Conservation (phyloP, 2,888 invertebrate genomes). For the Caenorhabditis virilis region DNA sequence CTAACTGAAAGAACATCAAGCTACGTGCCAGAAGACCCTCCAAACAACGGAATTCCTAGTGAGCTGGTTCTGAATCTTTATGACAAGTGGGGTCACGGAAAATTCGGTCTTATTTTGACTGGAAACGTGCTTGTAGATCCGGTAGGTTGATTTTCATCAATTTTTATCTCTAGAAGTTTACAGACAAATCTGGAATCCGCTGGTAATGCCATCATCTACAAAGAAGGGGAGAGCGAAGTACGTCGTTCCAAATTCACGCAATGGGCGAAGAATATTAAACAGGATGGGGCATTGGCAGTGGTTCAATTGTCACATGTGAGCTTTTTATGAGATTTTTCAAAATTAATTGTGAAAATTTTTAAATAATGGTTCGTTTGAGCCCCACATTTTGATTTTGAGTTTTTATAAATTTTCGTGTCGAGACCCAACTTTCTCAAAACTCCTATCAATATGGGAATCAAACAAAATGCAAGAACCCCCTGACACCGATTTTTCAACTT, state of each 20-base stretch:
- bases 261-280: conserved; percentile 32
- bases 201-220: conserved; percentile 51
- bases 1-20: conserved; percentile 40
- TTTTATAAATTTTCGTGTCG: too few species aligned
- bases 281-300: conserved; percentile 45
- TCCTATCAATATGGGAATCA: too few species aligned
- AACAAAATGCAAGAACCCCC: too few species aligned
- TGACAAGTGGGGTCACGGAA: conserved; percentile 57
- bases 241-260: conserved; percentile 22
- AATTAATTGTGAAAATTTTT: too few species aligned
- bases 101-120: conserved; percentile 54
- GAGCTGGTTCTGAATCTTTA: conserved; percentile 42
- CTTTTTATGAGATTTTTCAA: too few species aligned
- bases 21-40: conserved; percentile 24
- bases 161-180: too few species aligned
- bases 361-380: too few species aligned
- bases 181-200: conserved; percentile 50
- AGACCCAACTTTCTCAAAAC: too few species aligned
- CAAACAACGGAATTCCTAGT: conserved; percentile 47
- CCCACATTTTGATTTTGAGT: too few species aligned
- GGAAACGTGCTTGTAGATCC: conserved; percentile 47
- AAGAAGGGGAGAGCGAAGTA: conserved; percentile 38
- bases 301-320: conserved; percentile 50
- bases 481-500: too few species aligned
- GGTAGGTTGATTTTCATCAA: too few species aligned